Conservation (phyloP, 2,888 invertebrate genomes). For the Cephus sareptanus region DNA sequence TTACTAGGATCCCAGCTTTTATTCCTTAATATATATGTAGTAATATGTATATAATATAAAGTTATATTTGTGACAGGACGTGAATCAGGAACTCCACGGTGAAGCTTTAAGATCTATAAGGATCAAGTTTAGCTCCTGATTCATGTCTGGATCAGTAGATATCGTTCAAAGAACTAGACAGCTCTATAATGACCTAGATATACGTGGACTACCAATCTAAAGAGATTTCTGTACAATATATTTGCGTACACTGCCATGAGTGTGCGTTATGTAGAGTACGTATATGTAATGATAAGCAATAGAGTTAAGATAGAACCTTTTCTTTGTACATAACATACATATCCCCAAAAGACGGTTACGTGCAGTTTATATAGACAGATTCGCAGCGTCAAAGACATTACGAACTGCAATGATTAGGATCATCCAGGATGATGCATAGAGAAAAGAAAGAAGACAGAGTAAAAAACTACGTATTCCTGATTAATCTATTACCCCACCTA, state of each 20-base stretch:
- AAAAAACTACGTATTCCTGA: slow-evolving; percentile 17
- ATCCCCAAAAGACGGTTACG: slow-evolving; percentile 51
- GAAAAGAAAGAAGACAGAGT: slow-evolving; percentile 9
- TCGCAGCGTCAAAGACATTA: slow-evolving; percentile 40
- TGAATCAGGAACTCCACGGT: not conserved
- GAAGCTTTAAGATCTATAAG: not conserved
- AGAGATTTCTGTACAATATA: slow-evolving; percentile 20
- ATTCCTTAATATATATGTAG: slow-evolving; percentile 19
- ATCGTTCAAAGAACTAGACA: slow-evolving; percentile 1
- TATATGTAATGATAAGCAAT: slow-evolving; percentile 29
- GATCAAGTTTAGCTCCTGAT: not conserved
- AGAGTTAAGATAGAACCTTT: slow-evolving; percentile 28
- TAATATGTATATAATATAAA: slow-evolving; percentile 20
- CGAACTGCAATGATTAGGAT: slow-evolving; percentile 7
- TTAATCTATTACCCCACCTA: slow-evolving; percentile 50
- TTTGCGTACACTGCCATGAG: slow-evolving; percentile 10
- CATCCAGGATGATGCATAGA: slow-evolving; percentile 17
- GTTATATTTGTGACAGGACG: not conserved
- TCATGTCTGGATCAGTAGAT: slow-evolving; percentile 7
- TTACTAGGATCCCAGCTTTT: slow-evolving; percentile 16
- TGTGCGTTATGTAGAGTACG: slow-evolving; percentile 20
- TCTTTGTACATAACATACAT: slow-evolving; percentile 65
- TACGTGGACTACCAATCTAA: slow-evolving; percentile 10
- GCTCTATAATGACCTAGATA: slow-evolving; percentile 12
- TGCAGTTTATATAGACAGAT: slow-evolving; percentile 50